A percentile compares a stretch with the other conserved stretches of the same genome.
phyloP scores from a whole-genome alignment of 2,113 vertebrate species.

The Morone chrysops region DNA sequence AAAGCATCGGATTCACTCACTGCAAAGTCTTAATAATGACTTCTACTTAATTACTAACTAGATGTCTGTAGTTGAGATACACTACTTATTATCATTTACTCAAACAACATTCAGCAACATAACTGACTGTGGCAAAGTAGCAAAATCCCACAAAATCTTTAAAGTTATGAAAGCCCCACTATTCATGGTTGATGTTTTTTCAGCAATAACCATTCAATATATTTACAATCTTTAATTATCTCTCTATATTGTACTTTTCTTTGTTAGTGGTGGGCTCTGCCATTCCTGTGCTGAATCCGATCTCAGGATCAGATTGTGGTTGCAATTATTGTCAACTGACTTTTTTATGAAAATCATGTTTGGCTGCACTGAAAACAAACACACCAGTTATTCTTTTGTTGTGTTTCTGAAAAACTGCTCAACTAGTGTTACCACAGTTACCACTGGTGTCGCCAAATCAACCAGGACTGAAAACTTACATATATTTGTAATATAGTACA shows the following conservation, averaged over 20 bases:
- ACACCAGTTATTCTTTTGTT: no score
- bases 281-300: no score
- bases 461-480: not conserved
- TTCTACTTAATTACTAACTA: not conserved
- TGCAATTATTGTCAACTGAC: no score
- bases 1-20: not conserved
- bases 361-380: no score
- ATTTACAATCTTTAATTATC: not conserved
- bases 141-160: not conserved
- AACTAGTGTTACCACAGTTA: no score
- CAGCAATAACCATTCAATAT: not conserved
- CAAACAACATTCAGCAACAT: not conserved
- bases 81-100: not conserved
- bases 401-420: no score
- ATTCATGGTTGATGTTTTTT: not conserved
- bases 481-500: not conserved
- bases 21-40: not conserved
- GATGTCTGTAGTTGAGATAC: not conserved
- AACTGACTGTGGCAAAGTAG: not conserved
- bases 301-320: no score
- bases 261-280: not conserved
- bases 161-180: not conserved
- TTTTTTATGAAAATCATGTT: no score
- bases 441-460: not conserved
- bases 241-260: not conserved